phyloP scores from a whole-genome alignment of 1,140 invertebrate species.

The Apis florea region DNA sequence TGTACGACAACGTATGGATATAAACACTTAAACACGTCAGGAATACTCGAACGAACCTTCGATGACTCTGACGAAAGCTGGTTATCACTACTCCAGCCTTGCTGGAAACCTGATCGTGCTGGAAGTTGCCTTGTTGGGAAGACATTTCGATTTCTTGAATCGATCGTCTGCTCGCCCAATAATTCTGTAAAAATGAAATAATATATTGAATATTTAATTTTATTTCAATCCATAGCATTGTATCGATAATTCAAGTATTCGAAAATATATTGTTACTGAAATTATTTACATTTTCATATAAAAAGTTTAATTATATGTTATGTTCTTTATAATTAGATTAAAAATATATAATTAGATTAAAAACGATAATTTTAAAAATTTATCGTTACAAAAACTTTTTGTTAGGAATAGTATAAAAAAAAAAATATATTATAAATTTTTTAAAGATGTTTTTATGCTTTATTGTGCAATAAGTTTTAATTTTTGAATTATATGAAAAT shows the following conservation, averaged over 20 bases:
- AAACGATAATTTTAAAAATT: too few relatives aligned
- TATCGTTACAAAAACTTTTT: too few relatives aligned
- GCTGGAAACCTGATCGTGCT: constrained; percentile 83
- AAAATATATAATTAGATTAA: too few relatives aligned
- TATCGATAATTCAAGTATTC: not conserved
- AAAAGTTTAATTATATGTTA: too few relatives aligned
- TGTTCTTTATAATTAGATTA: too few relatives aligned
- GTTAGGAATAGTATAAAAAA: too few relatives aligned
- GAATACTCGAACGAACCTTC: constrained; percentile 84
- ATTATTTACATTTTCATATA: too few relatives aligned
- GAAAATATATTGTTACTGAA: too few relatives aligned
- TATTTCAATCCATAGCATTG: not conserved
- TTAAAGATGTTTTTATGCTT: too few relatives aligned
- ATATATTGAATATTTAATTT: not conserved
- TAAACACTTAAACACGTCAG: constrained; percentile 43
- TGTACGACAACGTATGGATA: constrained; percentile 39
- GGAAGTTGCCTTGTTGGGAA: constrained; percentile 81
- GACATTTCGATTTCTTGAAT: constrained; percentile 77
- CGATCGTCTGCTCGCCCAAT: constrained; percentile 77
- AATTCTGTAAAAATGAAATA: constrained; percentile 70
- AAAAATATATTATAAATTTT: too few relatives aligned
- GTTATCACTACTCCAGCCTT: constrained; percentile 96
- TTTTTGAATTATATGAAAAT: too few relatives aligned
- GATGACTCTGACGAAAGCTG: constrained; percentile 92
- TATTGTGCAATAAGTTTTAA: too few relatives aligned